Evolutionary conservation across 2,113 vertebrate genomes (phyloP), one percentile per base, ranked within the genome.

Genomic region (Peucedramus taeniatus): DNA sequence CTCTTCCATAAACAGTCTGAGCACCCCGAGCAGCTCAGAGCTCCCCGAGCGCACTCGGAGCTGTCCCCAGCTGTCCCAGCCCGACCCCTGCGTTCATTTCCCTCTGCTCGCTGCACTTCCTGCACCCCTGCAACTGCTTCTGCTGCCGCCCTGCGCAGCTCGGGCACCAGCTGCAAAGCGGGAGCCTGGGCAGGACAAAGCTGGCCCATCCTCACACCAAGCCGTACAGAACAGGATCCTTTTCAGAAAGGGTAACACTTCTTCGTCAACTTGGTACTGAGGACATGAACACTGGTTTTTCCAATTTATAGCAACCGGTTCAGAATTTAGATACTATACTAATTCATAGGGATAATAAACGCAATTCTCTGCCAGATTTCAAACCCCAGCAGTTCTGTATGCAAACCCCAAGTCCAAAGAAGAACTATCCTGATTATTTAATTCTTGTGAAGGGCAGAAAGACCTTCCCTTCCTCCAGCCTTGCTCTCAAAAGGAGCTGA

Each of bases 281-380:
- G 13, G 11, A 31, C 24, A 35, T 0, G 1, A 27, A 80, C 35
- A 44, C 5, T 8, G 7, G 9, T 30, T 39, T 54, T 66, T 54
- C 24, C 1, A 1, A 19, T 60, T 80, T 72, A 4, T 6, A 80
- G 42, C 4, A 39, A 65, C 19, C 8, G 30, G 45, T 63, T 69
- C 60, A 59, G 68, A 70, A 45, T 31, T 63, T 3, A 83, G 21
- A 44, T 42, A 30, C 6, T 4, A 44, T 59, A 30, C 6, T 4
- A 44, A 53, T 80, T 70, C 22, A 45, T 0, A 28, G 3, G 7
- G 9, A 74, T 74, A 78, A 66, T 9, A 65, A 74, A 80, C 6
- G 30, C 30, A 61, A n/a, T 26, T 64, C 42, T 61, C 57, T 77
- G 24, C 11, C 53, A 39, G 49, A 66, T 45, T 53, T 74, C 56